Percentiles rank a stretch among this genome's conserved stretches.
phyloP scores from a whole-genome alignment of 1,140 invertebrate genomes.

The Paracyclopina nana region DNA sequence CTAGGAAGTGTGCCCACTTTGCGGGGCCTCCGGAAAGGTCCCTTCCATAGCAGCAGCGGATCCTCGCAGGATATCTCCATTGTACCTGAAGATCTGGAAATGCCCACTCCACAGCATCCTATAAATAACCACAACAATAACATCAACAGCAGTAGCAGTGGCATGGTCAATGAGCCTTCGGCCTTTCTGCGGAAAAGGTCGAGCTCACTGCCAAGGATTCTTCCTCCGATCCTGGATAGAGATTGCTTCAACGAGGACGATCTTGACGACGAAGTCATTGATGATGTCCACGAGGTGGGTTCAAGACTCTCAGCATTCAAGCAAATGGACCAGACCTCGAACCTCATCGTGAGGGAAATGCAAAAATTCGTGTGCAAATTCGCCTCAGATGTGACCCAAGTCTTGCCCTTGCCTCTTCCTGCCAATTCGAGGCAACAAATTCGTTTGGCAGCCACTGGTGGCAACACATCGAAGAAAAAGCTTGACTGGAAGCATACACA shows the following conservation, averaged over 20 bases:
- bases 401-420: slow-evolving; percentile 3
- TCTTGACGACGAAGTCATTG: not conserved
- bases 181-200: slow-evolving; percentile 4
- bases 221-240: slow-evolving; percentile 7
- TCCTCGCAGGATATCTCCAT: slow-evolving; percentile 1
- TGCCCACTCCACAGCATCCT: not conserved
- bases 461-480: too few relatives aligned
- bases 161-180: too few relatives aligned
- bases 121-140: not conserved
- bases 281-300: not conserved
- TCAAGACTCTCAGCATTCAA: too few relatives aligned
- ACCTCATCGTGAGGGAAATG: slow-evolving; percentile 6
- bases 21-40: too few relatives aligned
- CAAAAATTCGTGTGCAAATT: slow-evolving; percentile 10
- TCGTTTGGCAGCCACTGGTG: too few relatives aligned
- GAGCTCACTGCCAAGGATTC: slow-evolving; percentile 4
- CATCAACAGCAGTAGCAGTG: not conserved
- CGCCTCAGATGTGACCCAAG: not conserved
- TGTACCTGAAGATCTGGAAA: not conserved
- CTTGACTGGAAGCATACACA: too few relatives aligned
- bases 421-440: slow-evolving; percentile 3
- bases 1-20: too few relatives aligned
- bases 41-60: too few relatives aligned
- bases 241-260: not conserved
- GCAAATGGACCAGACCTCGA: not conserved